Evolutionary conservation across 2,888 invertebrate species (phyloP), one percentile per base, ranked within the genome.

Genomic region (Macrophya alboannulata): DNA sequence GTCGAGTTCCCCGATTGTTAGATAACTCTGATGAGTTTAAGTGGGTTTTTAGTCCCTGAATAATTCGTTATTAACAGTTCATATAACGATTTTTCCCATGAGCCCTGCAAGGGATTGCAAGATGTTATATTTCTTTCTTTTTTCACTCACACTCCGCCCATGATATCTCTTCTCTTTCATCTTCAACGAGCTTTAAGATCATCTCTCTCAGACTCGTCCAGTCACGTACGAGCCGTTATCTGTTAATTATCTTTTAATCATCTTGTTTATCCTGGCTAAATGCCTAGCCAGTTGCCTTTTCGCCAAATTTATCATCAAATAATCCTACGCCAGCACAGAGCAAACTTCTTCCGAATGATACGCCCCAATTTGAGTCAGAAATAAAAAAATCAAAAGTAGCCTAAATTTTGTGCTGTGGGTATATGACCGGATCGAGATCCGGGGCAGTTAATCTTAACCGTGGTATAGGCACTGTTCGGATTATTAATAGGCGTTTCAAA

Each of bases 181-280:
- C 51, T 85, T 59, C 79, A 84, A 76, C 85, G 86, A 62, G 59
- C 68, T 48, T 86, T 72, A 62, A 83, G 86, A 88, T 88, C 84
- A 88, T 88, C 88, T 87, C 40, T 43, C 55, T 40, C 45, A 76
- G 48, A 48, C 76, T 86, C 86, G 79, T 85, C 86, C 79, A 86
- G 89, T 90, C 90, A 91, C 90, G 91, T 90, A 88, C 87, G 86
- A 83, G 84, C 87, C 87, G 87, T 88, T 89, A 90, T 91, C 90
- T 87, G 90, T 91, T 92, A 91, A 92, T 92, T 91, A 92, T 91
- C 92, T 91, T 92, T 92, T 92, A 91, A 92, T 92, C 91, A 91
- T 92, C 91, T 92, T 90, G 91, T 92, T 91, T 92, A 92, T 92
- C 92, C 92, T 90, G 89, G 90, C 90, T 85, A 74, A 83, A 86